Evolutionary conservation across 2,888 invertebrate species (phyloP), one percentile per base, ranked within the genome.

Genomic region (Heliothis peltigera): DNA sequence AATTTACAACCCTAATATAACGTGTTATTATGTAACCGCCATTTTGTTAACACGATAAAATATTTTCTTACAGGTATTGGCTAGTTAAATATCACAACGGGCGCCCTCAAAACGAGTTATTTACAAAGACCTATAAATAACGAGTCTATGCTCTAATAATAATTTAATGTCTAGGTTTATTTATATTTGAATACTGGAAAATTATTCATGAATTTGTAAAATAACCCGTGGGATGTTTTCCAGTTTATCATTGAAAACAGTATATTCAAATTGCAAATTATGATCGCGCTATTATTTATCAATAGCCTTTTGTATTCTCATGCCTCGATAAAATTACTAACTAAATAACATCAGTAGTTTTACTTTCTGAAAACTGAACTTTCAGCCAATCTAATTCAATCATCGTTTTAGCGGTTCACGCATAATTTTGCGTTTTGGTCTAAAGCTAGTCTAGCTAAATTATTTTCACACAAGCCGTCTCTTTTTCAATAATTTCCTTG

Each of bases 101-200:
- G 17, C n/a, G 17, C 19, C 64, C 47, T 28, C 25, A 32, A 44
- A 28, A 15, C 17, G 18, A 46, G 43, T 15, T 48, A 57, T 56
- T 72, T 48, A 43, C 52, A 28, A 7, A 19, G n/a, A 8, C 12
- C 32, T 59, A 73, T 70, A 53, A 58, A 73, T 70, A 67, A 49
- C 19, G 2, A n/a, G 8, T 28, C 47, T 15, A 17, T 44, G 39
- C 3, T 72, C 43, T 47, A 69, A 49, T 70, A 53, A 53, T 59
- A 73, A 28, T 18, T 42, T 25, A 12, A 12, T 35, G 49, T 8
- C 35, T 46, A 12, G 4, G 21, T 18, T 35, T 42, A 49, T 65
- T 48, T 39, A 35, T 57, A 53, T 17, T 25, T 32, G 4, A 19
- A 73, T 44, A 15, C n/a, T 51, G 25, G 17, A 48, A 6, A 22